Evolutionary conservation across 2,888 invertebrate species (phyloP), one percentile per base, ranked within the genome.

Genomic region (Ornithoptera priamus): DNA sequence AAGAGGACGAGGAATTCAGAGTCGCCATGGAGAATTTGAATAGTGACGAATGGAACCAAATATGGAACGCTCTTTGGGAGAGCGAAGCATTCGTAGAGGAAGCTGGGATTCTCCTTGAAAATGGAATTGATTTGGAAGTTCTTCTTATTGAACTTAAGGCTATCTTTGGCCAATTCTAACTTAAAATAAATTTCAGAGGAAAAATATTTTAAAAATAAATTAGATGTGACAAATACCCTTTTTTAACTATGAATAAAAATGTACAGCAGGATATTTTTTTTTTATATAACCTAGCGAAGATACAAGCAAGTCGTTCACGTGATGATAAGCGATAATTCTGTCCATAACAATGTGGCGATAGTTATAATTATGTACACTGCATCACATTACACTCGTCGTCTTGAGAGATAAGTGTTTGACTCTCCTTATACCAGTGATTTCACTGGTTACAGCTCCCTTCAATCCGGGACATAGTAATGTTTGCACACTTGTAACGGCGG

Each of bases 1-100:
- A 79, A 4, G 85, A 84, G 57, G 86, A 89, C 12, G 85, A 81
- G 8, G 82, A 77, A 10, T 91, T 91, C 78, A 83, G 72, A 60
- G 76, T 72, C 0, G 85, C 90, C 15, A 82, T 91, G 63, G 83
- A 84, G 18, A 87, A 87, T 71, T 78, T 91, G 2, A 61, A 81
- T 10, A 82, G 85, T 36, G 85, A 85, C 0, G 89, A 89, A 69
- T 91, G 86, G 85, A 67, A 77, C 0, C 58, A 78, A 8, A 72
- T 83, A 6, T 85, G 81, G 71, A 46, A 53, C 17, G 85, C 86
- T 15, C 79, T 91, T 0, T 84, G 84, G 84, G 77, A 81, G 1
- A 90, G 74, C 68, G 82, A 83, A 5, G 76, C 74, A 0, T 91
- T 90, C 79, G 76, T 79, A 18, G 77, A 78, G 2, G 88, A 90